Evolutionary conservation across 2,797 vertebrate genomes (phyloP).

Genomic region (Alectoris magna): DNA sequence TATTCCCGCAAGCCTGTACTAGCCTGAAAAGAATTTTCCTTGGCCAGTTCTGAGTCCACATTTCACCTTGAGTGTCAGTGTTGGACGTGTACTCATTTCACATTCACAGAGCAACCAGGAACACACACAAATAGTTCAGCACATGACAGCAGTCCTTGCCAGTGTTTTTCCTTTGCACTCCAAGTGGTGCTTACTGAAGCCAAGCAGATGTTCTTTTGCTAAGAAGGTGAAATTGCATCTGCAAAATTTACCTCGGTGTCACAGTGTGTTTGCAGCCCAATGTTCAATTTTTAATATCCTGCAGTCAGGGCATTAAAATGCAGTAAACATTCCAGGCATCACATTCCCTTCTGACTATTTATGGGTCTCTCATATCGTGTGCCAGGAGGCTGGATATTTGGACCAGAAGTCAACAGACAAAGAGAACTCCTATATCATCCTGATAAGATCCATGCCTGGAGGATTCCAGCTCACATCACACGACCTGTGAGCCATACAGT

Average conservation of each 20-base stretch:
- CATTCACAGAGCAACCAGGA: constrained; percentile 35
- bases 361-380: constrained; percentile 56
- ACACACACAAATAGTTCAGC: constrained; percentile 14
- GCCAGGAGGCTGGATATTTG: constrained; percentile 68
- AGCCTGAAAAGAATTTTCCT: not conserved
- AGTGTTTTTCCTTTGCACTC: constrained; percentile 35
- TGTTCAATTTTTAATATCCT: constrained; percentile 72
- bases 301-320: constrained; percentile 56
- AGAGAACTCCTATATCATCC: constrained; percentile 51
- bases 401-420: constrained; percentile 52
- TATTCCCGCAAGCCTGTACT: not conserved
- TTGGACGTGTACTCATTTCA: not conserved
- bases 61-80: constrained; percentile 11
- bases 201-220: constrained; percentile 75
- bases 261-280: constrained; percentile 39
- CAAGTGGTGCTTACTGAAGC: not conserved
- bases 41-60: not conserved
- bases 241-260: constrained; percentile 56
- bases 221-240: constrained; percentile 74
- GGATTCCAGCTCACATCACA: constrained; percentile 32
- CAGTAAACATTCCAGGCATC: constrained; percentile 66
- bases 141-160: constrained; percentile 4
- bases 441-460: constrained; percentile 57
- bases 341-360: constrained; percentile 66
- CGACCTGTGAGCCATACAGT: not conserved